Base-by-base conservation (phyloP, 2,797 vertebrate species). In the Anguilla megastoma region DNA sequence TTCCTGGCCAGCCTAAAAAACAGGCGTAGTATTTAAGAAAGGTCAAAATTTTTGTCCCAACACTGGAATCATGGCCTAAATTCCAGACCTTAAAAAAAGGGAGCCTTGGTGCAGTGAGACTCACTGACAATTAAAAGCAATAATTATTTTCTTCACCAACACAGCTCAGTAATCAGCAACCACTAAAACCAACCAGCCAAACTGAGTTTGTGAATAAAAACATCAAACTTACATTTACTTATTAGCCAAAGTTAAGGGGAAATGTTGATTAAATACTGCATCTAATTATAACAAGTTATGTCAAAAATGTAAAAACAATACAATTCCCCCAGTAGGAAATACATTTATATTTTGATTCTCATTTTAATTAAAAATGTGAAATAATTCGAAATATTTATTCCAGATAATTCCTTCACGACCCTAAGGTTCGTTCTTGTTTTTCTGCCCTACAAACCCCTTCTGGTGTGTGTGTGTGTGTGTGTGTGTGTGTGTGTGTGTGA, bases 361-460 rank as follows among this genome's bases (percentile, higher is more conserved):
- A 66, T 63, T 87, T 82, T 79, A 82, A 87, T 60, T 80, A 63
- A 82, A 58, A 87, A 36, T 80, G 66, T 33, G n/a, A 83, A 82
- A 21, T 60, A 87, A 82, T 63, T 50, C n/a, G 16, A 58, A 60
- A 54, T n/a, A 76, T 87, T 87, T 83, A 83, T 84, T 71, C 80
- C 82, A 80, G 41, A 66, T 52, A 84, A 83, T 69, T 45, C 41
- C 36, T 30, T 54, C 60, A 33, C 48, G 36, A 83, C 63, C 56
- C 7, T 21, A n/a, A 83, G 45, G 21, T 45, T 84, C 24, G 41
- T 71, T 69, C 79, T 24, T n/a, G 79, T 52, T 83, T 79, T 58
- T 30, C 41, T 82, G 33, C 6, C 79, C 36, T 27, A 36, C 74
- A 86, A 30, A 24, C 56, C 84, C 84, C 56, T 36, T 33, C 24